Base-by-base conservation (phyloP, 2,888 invertebrate species). In the Carterocephalus palaemon region DNA sequence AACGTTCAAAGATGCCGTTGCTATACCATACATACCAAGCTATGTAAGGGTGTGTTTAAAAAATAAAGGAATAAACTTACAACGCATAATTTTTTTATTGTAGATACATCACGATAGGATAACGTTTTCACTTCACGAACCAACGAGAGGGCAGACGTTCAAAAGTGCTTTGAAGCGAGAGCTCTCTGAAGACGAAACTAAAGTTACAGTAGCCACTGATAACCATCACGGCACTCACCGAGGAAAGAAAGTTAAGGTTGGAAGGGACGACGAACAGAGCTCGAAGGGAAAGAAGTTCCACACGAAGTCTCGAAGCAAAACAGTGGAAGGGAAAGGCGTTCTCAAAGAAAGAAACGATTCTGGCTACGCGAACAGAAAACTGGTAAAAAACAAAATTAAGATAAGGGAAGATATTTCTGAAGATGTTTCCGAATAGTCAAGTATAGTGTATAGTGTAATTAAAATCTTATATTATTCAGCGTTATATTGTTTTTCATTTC, bases 101-200 rank as follows among this genome's bases (percentile, higher is more conserved):
- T 60, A 85, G 85, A 76, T 85, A 51, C 85, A 85, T 46, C 85
- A 82, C 56, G 85, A 85, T 49, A 66, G 85, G 46, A 84, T 85
- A 19, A 84, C 85, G 0, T 85, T 83, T 52, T 83, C 85, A 0
- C 59, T 85, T 1, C 83, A 84, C 57, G 85, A 85, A 52, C 84
- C 85, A 0, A 67, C 74, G 0, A 69, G 85, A 2, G 85, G 82
- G 0, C 85, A 85, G 45, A 85, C 85, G 1, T 85, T 78, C 57
- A 85, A 85, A 57, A 85, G 84, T 53, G 77, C 77, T 1, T 52
- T 85, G 3, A 84, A 82, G 56, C 69, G 85, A 0, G 84, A 84
- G 29, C 38, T 61, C 1, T 41, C 40, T 0, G 38, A 28, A 0
- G 73, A 67, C 0, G 73, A 73, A 0, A 60, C 54, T 24, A 62